These are phyloP conservation scores for Tetropium fuscum DNA, from an alignment of 2,888 invertebrate species.

Conservation along the genomic window DNA sequence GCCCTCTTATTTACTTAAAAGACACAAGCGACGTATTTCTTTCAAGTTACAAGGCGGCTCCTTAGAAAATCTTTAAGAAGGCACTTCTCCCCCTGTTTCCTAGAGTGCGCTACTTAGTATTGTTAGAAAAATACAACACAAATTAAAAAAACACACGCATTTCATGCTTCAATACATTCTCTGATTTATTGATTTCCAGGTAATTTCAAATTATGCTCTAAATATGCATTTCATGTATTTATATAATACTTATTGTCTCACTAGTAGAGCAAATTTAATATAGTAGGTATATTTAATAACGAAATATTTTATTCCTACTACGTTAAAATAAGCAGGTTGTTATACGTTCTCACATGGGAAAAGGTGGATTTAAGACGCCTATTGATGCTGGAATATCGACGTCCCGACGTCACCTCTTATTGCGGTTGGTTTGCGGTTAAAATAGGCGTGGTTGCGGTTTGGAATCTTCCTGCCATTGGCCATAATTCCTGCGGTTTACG, in stretches of 20 bases:
- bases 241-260: too few species aligned
- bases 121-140: conserved; percentile 6
- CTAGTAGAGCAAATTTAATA: too few species aligned
- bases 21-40: conserved; percentile 44
- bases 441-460: conserved; percentile 70
- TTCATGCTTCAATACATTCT: not conserved
- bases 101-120: conserved; percentile 57
- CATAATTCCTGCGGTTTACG: conserved; percentile 71
- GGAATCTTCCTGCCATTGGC: conserved; percentile 70
- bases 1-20: conserved; percentile 46
- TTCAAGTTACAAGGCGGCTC: conserved; percentile 42
- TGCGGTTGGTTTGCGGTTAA: conserved; percentile 67
- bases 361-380: conserved; percentile 55
- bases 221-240: too few species aligned
- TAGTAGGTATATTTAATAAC: not conserved
- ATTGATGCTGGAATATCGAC: conserved; percentile 59
- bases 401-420: conserved; percentile 65
- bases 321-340: not conserved
- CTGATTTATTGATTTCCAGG: not conserved
- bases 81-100: conserved; percentile 55
- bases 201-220: too few species aligned
- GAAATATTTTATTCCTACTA: not conserved
- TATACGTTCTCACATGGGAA: not conserved
- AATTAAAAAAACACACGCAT: not conserved
- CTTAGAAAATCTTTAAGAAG: conserved; percentile 58